These are phyloP conservation scores for Graptemys geographica DNA, from an alignment of 2,797 vertebrate species.

Conservation along the genomic window DNA sequence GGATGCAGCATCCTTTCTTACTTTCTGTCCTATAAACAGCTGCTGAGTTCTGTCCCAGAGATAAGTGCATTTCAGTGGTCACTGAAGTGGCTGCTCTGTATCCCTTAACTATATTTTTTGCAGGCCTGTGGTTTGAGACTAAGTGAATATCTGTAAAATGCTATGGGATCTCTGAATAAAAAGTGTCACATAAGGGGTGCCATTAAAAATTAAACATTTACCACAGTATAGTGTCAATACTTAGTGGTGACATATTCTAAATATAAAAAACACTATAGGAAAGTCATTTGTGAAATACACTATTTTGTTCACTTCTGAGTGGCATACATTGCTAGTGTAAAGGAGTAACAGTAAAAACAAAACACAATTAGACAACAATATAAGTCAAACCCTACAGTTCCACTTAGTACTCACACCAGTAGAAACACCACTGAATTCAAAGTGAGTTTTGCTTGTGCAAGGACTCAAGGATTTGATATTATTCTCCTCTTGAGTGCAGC, in stretches of 20 bases:
- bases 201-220: neutral
- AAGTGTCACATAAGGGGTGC: neutral
- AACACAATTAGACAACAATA: neutral
- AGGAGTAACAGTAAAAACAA: neutral
- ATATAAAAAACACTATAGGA: neutral
- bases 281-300: neutral
- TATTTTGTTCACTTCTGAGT: neutral
- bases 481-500: neutral
- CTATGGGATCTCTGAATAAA: neutral
- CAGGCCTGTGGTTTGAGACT: neutral
- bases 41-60: neutral
- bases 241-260: neutral
- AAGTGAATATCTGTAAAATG: neutral
- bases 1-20: neutral
- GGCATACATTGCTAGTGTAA: neutral
- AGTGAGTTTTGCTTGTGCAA: neutral
- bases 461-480: neutral
- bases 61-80: neutral
- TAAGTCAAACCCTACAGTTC: neutral
- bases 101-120: neutral
- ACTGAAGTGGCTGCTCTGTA: neutral
- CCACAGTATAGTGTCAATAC: neutral
- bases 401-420: neutral
- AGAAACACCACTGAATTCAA: neutral
- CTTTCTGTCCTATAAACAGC: neutral